Evolutionary conservation across 2,888 invertebrate genomes (phyloP).

Genomic region (Idaea straminata): DNA sequence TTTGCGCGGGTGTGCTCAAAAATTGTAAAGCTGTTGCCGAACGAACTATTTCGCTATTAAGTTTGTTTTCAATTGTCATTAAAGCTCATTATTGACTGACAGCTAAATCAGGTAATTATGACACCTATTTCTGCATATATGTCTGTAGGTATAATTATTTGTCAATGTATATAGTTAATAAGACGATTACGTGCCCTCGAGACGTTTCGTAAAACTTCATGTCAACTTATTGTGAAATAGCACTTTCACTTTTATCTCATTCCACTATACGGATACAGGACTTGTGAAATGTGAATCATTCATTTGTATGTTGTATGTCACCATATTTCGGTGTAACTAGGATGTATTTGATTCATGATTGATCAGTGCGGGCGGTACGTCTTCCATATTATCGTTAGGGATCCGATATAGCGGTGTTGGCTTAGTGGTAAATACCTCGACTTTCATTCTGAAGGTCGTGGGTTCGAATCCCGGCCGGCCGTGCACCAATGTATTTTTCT

Average conservation of each 20-base stretch:
- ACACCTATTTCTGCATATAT: neutral
- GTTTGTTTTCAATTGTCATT: too few species aligned
- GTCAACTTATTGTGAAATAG: conserved; percentile 32
- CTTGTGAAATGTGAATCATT: conserved; percentile 15
- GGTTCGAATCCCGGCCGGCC: too few species aligned
- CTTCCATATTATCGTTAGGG: too few species aligned
- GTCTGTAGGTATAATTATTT: conserved; percentile 24
- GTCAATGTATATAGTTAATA: conserved; percentile 35
- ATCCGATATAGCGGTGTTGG: too few species aligned
- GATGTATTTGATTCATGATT: neutral
- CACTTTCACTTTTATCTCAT: conserved; percentile 38
- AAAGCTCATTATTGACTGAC: too few species aligned
- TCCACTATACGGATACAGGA: conserved; percentile 21
- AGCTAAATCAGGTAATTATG: neutral
- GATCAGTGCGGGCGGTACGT: neutral
- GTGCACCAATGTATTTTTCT: too few species aligned
- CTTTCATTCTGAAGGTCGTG: too few species aligned
- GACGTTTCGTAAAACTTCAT: conserved; percentile 42
- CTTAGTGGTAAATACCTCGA: too few species aligned
- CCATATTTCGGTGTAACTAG: neutral
- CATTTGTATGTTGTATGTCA: conserved; percentile 1
- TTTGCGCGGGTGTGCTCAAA: too few species aligned
- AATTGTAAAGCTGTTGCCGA: too few species aligned
- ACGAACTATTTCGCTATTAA: too few species aligned
- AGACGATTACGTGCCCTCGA: conserved; percentile 43